These are phyloP conservation scores for Psilopogon haemacephalus DNA, from an alignment of 2,113 vertebrate genomes.

Conservation along the genomic window DNA sequence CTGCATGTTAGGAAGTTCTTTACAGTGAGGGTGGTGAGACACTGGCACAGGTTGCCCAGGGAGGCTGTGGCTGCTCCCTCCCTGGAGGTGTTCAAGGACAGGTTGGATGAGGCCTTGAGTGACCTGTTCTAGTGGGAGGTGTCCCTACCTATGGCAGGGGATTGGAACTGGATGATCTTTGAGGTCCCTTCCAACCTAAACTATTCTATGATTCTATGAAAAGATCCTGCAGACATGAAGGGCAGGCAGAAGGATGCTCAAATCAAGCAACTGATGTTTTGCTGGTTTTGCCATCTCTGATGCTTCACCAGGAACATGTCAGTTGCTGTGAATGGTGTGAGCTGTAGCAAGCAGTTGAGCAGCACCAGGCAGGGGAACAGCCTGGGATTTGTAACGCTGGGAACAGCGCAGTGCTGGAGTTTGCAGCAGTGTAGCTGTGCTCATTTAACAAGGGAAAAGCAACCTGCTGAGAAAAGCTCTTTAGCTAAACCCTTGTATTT, in stretches of 20 bases:
- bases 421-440: background rate
- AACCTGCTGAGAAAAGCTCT: background rate
- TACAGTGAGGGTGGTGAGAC: too few relatives aligned
- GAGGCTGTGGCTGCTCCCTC: too few relatives aligned
- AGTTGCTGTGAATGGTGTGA: background rate
- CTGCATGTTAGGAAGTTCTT: too few relatives aligned
- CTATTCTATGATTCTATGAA: too few relatives aligned
- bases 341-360: background rate
- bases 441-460: background rate
- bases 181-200: too few relatives aligned
- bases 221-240: background rate
- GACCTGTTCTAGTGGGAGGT: too few relatives aligned
- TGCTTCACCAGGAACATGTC: background rate
- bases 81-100: too few relatives aligned
- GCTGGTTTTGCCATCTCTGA: background rate
- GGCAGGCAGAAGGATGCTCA: background rate
- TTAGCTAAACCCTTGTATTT: background rate
- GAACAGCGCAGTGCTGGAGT: background rate
- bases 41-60: too few relatives aligned
- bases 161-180: too few relatives aligned
- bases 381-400: background rate
- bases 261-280: background rate
- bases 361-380: background rate
- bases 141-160: too few relatives aligned
- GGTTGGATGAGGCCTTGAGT: too few relatives aligned